Percentiles rank a stretch among this genome's conserved stretches.
These are phyloP conservation scores for Gobiocypris rarus DNA, from an alignment of 2,113 vertebrate species.

Conservation along the genomic window DNA sequence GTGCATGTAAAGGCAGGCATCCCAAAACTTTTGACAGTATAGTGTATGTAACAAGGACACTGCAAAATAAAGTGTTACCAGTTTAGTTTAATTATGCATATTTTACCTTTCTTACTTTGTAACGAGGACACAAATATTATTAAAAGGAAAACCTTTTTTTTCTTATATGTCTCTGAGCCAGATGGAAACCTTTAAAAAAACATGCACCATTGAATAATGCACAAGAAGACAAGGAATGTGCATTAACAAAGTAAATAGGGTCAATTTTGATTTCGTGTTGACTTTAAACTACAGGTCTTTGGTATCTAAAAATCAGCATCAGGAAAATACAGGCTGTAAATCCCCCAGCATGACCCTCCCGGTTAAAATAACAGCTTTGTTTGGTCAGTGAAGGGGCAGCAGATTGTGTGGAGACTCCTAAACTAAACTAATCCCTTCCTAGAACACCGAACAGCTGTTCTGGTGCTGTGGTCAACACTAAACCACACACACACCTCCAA, in stretches of 20 bases:
- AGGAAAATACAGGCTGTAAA: slow-evolving; percentile 43
- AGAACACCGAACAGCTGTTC: slow-evolving; percentile 55
- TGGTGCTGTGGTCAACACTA: slow-evolving; percentile 31
- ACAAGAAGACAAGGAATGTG: background rate
- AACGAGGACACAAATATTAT: background rate
- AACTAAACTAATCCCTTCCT: slow-evolving; percentile 53
- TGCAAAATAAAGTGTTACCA: no score
- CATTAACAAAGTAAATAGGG: slow-evolving; percentile 7
- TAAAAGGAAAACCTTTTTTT: background rate
- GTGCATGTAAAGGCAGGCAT: no score
- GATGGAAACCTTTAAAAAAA: background rate
- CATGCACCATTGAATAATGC: background rate
- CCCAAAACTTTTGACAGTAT: no score
- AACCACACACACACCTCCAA: slow-evolving; percentile 34
- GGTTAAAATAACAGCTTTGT: slow-evolving; percentile 41
- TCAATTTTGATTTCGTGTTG: slow-evolving; percentile 10
- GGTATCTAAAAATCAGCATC: slow-evolving; percentile 18
- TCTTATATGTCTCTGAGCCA: background rate
- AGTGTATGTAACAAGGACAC: no score
- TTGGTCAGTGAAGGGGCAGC: slow-evolving; percentile 47
- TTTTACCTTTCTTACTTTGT: background rate
- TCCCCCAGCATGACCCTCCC: slow-evolving; percentile 13
- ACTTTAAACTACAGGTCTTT: background rate
- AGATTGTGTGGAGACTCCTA: slow-evolving; percentile 52
- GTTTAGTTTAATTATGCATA: background rate